phyloP scores from a whole-genome alignment of 2,113 vertebrate genomes.

The Dasypus novemcinctus region DNA sequence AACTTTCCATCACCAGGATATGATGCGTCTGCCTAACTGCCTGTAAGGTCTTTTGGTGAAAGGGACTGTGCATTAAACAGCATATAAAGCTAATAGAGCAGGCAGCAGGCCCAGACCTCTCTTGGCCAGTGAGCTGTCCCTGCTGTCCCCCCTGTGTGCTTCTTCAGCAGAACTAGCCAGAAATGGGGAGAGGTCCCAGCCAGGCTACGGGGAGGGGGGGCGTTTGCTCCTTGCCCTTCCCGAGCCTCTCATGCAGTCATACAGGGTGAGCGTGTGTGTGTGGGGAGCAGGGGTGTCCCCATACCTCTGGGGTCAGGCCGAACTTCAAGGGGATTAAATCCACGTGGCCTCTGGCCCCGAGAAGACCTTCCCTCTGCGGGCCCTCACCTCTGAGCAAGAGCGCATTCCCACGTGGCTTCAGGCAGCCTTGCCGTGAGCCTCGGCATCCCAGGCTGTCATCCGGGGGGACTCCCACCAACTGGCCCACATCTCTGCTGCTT shows the following conservation, averaged over 20 bases:
- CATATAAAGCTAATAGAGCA: neutral
- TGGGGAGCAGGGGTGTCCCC: constrained; percentile 36
- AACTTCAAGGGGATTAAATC: constrained; percentile 43
- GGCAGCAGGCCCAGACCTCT: neutral
- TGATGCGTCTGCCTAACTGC: neutral
- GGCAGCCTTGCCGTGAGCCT: neutral
- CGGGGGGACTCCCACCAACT: neutral
- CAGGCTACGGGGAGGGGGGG: neutral
- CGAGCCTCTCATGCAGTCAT: neutral
- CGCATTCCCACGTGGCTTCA: neutral
- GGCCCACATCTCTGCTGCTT: neutral
- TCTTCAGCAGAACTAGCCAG: neutral
- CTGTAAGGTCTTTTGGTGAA: neutral
- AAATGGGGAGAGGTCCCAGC: neutral
- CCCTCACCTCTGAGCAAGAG: neutral
- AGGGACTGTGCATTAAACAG: neutral
- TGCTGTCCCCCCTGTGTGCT: neutral
- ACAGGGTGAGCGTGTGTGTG: constrained; percentile 46
- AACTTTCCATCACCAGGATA: neutral
- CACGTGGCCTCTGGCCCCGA: neutral
- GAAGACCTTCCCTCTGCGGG: neutral
- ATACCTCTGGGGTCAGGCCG: constrained; percentile 45
- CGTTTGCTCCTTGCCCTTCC: neutral
- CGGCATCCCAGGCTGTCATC: neutral
- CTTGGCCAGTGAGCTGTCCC: neutral